Base-by-base conservation (phyloP, 2,888 invertebrate species). In the Tipula vernalis region DNA sequence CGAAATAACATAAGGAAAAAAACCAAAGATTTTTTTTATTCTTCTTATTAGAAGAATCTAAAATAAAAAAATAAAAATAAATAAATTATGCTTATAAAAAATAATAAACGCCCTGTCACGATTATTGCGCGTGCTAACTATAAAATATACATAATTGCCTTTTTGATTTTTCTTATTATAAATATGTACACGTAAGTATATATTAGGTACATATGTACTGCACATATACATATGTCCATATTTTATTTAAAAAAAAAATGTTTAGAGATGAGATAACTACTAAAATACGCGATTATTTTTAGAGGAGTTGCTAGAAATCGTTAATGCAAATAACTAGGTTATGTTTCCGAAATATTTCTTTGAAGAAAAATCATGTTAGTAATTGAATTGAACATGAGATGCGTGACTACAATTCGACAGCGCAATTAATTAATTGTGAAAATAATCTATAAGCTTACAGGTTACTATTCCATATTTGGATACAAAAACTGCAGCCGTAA, bases 51-150 rank as follows among this genome's bases (percentile, higher is more conserved):
- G 71, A 71, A 71, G 71, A 71, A 71, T 71, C 71, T 71, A 71
- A 71, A 28, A 71, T 71, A 71, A n/a, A 51, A 51, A n/a, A 51
- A n/a, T n/a, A 47, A 47, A 47, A 47, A n/a, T 47, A 71, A 71
- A 71, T 71, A 71, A 71, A 71, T 71, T 71, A 71, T 71, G 71
- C 71, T 71, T 71, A 71, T 71, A 71, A 28, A 71, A 71, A 71
- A 71, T 71, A 71, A 28, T 71, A 71, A 71, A 71, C 71, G 71
- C 71, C 71, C 71, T 28, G 71, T 71, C 71, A 71, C 71, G 71
- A 71, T 71, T 71, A 71, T 71, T 71, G 71, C 71, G 71, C 71
- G 71, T 71, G 71, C 71, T 71, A 71, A 71, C 71, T 71, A 71
- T 71, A 71, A 71, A 71, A 71, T 71, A 71, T 71, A 71, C 71